phyloP scores from a whole-genome alignment of 2,888 invertebrate species.

The Archips xylosteana region DNA sequence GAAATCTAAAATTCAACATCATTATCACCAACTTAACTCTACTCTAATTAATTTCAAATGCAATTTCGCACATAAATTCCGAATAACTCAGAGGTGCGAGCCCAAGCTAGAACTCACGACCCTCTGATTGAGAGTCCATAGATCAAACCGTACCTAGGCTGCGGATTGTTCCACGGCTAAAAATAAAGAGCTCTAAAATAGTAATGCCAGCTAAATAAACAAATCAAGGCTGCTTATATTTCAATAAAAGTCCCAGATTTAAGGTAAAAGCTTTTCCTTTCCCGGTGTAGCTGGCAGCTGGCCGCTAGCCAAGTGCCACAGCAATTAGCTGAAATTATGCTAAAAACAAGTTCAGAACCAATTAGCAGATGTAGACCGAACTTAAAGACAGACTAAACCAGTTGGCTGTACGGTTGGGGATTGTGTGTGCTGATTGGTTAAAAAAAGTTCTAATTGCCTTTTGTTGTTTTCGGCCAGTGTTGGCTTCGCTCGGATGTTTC shows the following conservation, averaged over 20 bases:
- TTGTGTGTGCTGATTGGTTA: slow-evolving; percentile 58
- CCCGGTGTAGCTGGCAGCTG: slow-evolving; percentile 64
- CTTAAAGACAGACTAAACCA: slow-evolving; percentile 68
- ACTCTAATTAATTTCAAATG: too few species aligned
- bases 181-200: slow-evolving; percentile 1
- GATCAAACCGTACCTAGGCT: too few species aligned
- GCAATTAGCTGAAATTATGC: slow-evolving; percentile 83
- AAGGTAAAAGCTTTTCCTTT: slow-evolving; percentile 60
- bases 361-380: slow-evolving; percentile 80
- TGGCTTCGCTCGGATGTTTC: slow-evolving; percentile 5
- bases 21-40: too few species aligned
- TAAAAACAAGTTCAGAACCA: slow-evolving; percentile 81
- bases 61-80: too few species aligned
- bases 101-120: too few species aligned
- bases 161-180: too few species aligned
- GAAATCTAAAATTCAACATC: too few species aligned
- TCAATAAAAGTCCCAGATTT: slow-evolving; percentile 62
- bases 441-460: slow-evolving; percentile 40
- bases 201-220: slow-evolving; percentile 46
- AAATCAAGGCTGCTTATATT: slow-evolving; percentile 54
- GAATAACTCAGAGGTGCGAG: too few species aligned
- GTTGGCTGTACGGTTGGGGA: slow-evolving; percentile 57
- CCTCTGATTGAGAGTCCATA: too few species aligned
- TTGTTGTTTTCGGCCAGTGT: slow-evolving; percentile 26
- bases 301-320: slow-evolving; percentile 71